Evolutionary conservation across 92 coral and sea anemone genomes (phyloP).

Genomic region (Galaxea fascicularis): DNA sequence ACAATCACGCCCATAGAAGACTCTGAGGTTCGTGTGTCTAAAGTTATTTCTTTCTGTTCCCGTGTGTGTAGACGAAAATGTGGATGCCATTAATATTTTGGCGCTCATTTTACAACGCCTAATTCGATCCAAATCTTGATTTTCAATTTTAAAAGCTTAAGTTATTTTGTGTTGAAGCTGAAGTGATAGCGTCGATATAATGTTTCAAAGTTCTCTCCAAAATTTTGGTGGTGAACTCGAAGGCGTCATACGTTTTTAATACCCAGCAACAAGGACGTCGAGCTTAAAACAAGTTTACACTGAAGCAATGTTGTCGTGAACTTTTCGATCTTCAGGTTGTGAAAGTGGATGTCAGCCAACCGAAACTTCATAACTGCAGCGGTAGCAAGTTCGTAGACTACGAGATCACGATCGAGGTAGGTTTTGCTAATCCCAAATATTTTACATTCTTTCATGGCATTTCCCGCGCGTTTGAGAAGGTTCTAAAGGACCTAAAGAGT

Average conservation of each 20-base stretch:
- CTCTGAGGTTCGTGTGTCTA: constrained; percentile 21
- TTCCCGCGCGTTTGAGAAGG: too few relatives aligned
- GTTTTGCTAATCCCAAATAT: not conserved
- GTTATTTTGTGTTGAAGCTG: too few relatives aligned
- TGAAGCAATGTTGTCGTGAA: not conserved
- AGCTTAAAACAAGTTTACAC: not conserved
- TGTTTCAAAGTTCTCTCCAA: not conserved
- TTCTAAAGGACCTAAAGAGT: too few relatives aligned
- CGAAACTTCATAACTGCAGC: constrained; percentile 75
- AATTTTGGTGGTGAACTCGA: not conserved
- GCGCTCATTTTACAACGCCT: not conserved
- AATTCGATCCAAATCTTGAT: not conserved
- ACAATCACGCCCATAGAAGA: constrained; percentile 20
- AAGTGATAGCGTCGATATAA: too few relatives aligned
- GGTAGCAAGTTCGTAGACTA: constrained; percentile 88
- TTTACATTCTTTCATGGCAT: not conserved
- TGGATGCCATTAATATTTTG: not conserved
- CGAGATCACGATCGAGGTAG: constrained; percentile 88
- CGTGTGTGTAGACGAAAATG: not conserved
- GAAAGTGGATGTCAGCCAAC: constrained; percentile 72
- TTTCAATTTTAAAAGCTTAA: too few relatives aligned
- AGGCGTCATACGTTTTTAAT: too few relatives aligned
- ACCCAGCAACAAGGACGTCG: too few relatives aligned
- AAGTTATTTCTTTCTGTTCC: not conserved
- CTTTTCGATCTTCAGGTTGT: constrained; percentile 47